These are phyloP conservation scores for Gorsachius goisagi DNA, from an alignment of 2,113 vertebrate species.

Conservation along the genomic window DNA sequence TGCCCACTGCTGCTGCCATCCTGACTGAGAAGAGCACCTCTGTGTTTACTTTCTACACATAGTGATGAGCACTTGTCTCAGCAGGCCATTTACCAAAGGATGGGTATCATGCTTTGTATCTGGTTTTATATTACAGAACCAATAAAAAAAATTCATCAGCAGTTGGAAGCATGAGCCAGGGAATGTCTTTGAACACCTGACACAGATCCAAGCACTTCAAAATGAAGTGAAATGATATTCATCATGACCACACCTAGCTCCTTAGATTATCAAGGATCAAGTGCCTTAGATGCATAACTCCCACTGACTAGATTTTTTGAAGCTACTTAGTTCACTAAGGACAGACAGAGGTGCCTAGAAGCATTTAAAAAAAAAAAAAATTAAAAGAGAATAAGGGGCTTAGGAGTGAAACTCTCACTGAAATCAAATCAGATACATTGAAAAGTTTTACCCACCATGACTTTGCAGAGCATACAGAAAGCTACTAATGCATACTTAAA, in stretches of 20 bases:
- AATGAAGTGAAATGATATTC: neutral
- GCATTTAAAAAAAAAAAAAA: neutral
- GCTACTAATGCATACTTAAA: neutral
- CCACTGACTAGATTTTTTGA: neutral
- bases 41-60: neutral
- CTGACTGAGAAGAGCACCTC: neutral
- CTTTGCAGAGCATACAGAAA: neutral
- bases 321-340: neutral
- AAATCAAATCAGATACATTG: neutral
- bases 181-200: neutral
- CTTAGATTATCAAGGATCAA: neutral
- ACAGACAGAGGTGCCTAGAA: neutral
- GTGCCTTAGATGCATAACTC: neutral
- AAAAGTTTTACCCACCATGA: neutral
- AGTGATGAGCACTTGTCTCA: neutral
- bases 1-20: neutral
- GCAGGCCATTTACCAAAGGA: neutral
- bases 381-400: neutral
- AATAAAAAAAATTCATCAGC: neutral
- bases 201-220: neutral
- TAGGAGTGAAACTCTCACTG: neutral
- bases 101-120: neutral
- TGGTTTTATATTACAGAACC: neutral
- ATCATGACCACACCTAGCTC: neutral
- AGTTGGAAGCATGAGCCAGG: neutral